A percentile compares a stretch with the other conserved stretches of the same genome.
Conservation (phyloP, 2,113 vertebrate species). For the Sapayoa aenigma region DNA sequence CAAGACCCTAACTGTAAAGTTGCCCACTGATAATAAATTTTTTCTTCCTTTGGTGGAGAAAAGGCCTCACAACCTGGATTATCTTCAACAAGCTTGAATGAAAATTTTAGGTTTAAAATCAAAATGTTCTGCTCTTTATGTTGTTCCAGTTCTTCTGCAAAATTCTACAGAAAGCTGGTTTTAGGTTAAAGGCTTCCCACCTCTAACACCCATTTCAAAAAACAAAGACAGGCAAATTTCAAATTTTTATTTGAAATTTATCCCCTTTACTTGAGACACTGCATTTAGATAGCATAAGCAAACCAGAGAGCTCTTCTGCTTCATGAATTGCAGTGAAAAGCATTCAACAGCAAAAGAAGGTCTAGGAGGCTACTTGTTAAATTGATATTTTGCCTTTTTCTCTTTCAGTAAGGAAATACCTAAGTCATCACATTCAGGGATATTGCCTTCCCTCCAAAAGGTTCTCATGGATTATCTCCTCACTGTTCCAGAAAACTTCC, state of each 20-base stretch:
- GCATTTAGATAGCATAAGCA: background rate
- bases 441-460: background rate
- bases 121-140: background rate
- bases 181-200: background rate
- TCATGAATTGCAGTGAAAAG: background rate
- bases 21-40: background rate
- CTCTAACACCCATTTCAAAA: background rate
- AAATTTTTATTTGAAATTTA: background rate
- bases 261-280: background rate
- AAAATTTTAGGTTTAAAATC: background rate
- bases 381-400: background rate
- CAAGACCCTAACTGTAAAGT: background rate
- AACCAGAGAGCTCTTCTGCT: background rate
- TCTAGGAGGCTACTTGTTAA: background rate
- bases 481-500: background rate
- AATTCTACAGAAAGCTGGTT: background rate
- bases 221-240: background rate
- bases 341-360: background rate
- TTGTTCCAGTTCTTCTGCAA: background rate
- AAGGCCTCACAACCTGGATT: background rate
- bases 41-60: background rate
- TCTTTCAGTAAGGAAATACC: background rate
- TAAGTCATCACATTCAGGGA: background rate
- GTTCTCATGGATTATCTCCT: background rate
- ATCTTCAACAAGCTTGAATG: background rate